These are phyloP conservation scores for Caenorhabditis doughertyi DNA, from an alignment of 2,888 invertebrate species.

Conservation along the genomic window DNA sequence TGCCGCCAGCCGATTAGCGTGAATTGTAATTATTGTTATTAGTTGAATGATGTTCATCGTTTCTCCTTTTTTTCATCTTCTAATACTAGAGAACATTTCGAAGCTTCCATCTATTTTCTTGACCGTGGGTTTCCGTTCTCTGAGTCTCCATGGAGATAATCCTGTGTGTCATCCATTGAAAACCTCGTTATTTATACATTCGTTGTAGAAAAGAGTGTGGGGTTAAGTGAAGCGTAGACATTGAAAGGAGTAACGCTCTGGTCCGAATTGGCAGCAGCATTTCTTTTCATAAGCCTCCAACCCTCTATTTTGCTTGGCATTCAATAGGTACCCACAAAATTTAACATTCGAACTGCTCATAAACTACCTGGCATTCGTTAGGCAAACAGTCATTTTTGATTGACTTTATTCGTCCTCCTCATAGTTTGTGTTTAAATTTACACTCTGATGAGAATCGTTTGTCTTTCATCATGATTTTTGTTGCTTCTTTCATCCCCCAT, in stretches of 20 bases:
- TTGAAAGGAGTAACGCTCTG: neutral
- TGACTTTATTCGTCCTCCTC: neutral
- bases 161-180: neutral
- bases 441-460: neutral
- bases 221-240: slow-evolving; percentile 18
- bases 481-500: neutral
- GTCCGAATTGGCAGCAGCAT: slow-evolving; percentile 8
- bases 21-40: slow-evolving; percentile 51
- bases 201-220: slow-evolving; percentile 6
- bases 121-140: neutral
- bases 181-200: slow-evolving; percentile 49
- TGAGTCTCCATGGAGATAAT: slow-evolving; percentile 50
- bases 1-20: slow-evolving; percentile 45
- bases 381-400: neutral
- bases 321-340: neutral
- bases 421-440: neutral
- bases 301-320: neutral
- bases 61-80: slow-evolving; percentile 1
- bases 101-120: neutral
- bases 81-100: too few relatives aligned
- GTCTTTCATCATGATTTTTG: neutral
- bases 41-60: slow-evolving; percentile 40
- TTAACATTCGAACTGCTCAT: neutral
- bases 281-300: neutral
- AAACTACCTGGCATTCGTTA: too few relatives aligned